Base-by-base conservation (phyloP, 2,797 vertebrate genomes). In the Enteromius anoplus region DNA sequence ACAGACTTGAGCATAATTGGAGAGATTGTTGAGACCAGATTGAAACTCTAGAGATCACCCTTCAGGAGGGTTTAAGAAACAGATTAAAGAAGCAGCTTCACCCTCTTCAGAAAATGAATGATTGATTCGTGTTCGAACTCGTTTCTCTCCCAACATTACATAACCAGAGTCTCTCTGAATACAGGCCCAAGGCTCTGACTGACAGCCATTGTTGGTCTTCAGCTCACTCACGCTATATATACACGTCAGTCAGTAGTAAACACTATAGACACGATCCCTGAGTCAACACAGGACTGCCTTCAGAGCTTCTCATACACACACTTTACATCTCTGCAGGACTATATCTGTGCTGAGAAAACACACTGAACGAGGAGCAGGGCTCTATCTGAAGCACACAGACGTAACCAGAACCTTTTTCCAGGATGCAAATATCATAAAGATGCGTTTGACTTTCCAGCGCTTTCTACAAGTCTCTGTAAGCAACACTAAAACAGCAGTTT, bases 261-360 rank as follows among this genome's bases (percentile, higher is more conserved):
- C 14, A 26, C 69, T 40, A 32, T 15, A 29, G 42, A 47, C 4
- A 21, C 58, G 40, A 72, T 82, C 21, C 29, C 42, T 42, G 42
- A 40, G 71, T 53, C 45, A 76, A 76, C 62, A 42, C 23, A 26
- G 17, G 66, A 71, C 42, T 32, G 51, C 78, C 34, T 75, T 68
- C 75, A 29, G 37, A 60, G 42, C 42, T 37, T 15, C 72, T 69
- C 32, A 45, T 64, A 66, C 34, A 82, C 66, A 82, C 60, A 10
- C 47, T 42, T 42, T 42, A 42, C 40, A 51, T 11, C 17, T 10
- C 19, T 10, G 10, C 26, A 78, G 3, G 55, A 68, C 40, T 37
- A 65, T 78, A 81, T 81, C 23, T 40, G 47, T 47, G 15, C 37
- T 53, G 5, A 23, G 21, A 71, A 81, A 82, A 72, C 58, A 85